Base-by-base conservation (phyloP, 2,888 invertebrate species). In the Alviniconcha strummeri region DNA sequence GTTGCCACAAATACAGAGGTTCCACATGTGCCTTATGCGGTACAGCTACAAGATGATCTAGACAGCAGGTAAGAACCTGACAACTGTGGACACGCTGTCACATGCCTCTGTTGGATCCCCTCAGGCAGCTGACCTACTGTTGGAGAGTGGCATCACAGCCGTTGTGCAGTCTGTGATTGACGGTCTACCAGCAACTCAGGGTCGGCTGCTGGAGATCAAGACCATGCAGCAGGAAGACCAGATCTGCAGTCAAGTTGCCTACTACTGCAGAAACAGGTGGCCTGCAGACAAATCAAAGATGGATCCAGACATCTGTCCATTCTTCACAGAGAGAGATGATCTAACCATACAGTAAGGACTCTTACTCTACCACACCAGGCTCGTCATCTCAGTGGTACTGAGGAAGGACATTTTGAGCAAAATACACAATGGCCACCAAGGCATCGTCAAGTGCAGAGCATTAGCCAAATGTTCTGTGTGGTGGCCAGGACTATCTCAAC, bases 1-100 rank as follows among this genome's bases (percentile, higher is more conserved):
- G 54, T 36, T 77, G 69, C 77, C 77, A 64, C 57, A 77, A 67
- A 83, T 83, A 13, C 83, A 78, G 55, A 6, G 78, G 11, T 83
- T 77, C 36, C n/a, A 67, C 52, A 19, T 67, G 69, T 11, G 78
- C 17, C 78, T 78, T 5, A 83, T 82, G 60, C 52, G 74, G 5
- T 82, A 57, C n/a, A 36, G 5, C 15, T 80, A 69, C 67, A 52
- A 17, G 67, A 56, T 69, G 52, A 56, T 19, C 36, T 69, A 80
- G 17, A 69, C 54, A 52, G 19, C 52, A 52, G 79, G 60, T 56
- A n/a, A 79, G 57, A 80, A 80, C 15, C 6, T 80, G 52, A 36
- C 11, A 13, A 80, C 69, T 17, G 80, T 7, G 17, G 80, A 80
- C 71, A 36, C 80, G 17, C 60, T 60, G 60, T 60, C 60, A 7